Evolutionary conservation across 2,888 invertebrate genomes (phyloP), one percentile per base, ranked within the genome.

Genomic region (Meghimatium bilineatum): DNA sequence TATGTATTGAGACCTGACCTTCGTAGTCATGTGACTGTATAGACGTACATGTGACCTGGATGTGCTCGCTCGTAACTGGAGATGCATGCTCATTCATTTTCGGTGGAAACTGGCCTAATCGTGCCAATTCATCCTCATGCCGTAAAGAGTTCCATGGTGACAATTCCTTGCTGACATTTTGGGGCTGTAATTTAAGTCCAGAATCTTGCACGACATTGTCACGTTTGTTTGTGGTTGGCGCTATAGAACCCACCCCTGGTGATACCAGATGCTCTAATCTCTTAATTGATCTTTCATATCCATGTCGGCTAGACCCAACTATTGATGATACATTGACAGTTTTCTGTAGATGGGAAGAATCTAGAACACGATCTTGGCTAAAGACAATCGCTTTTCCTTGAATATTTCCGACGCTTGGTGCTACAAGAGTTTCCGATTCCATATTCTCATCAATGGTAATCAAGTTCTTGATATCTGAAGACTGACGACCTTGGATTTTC

Each of bases 391-490:
- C 83, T 69, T 75, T 85, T 56, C 85, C 6, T 44, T 44, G 60
- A 26, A 85, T 52, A 14, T 85, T 85, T n/a, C 78, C 82, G 23
- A 83, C 83, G 32, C 82, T 84, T 26, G 86, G 85, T 49, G 83
- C 67, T 71, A 85, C 81, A 17, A 83, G 75, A 67, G 80, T n/a
- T 17, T 86, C 86, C 17, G 34, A 75, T 49, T 88, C 85, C n/a
- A 36, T 67, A 56, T 81, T 79, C 60, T 90, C 90, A 56, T 88
- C 86, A 60, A 90, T 89, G 26, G 90, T 87, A 12, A 87, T 86
- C 56, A 89, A 81, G 67, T 80, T 76, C 83, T 78, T 85, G 38
- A n/a, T 83, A 71, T 74, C 87, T 76, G 12, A 10, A 12, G 36
- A 32, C 6, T 23, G 12, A 12, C 12, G 12, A 12, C 44, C 10